These are phyloP conservation scores for Stenolophus ochropezus DNA, from an alignment of 2,888 invertebrate species.

Conservation along the genomic window DNA sequence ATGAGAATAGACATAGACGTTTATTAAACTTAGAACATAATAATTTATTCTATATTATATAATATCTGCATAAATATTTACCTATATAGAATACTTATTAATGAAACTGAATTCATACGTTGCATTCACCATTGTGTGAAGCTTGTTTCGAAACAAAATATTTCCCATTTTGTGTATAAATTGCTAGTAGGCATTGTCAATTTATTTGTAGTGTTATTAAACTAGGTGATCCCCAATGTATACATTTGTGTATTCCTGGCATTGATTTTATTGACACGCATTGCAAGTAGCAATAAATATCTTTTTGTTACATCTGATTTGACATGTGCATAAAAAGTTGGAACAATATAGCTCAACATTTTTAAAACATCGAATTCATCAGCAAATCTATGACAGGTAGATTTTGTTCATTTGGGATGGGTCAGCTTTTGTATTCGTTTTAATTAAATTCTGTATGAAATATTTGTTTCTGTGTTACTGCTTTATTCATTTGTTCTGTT, in stretches of 20 bases:
- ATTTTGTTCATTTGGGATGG: constrained; percentile 19
- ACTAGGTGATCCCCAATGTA: neutral
- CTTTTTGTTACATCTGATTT: constrained; percentile 17
- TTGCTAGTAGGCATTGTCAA: neutral
- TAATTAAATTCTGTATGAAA: neutral
- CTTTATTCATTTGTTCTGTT: neutral
- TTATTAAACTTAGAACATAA: too few species aligned
- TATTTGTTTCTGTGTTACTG: neutral
- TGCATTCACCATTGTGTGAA: neutral
- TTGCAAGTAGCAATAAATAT: constrained; percentile 13
- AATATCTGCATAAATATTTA: too few species aligned
- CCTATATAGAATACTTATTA: too few species aligned
- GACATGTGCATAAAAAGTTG: constrained; percentile 11
- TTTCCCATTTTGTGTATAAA: neutral
- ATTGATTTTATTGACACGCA: constrained; percentile 28
- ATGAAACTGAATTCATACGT: too few species aligned
- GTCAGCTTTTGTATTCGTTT: neutral
- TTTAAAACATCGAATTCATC: constrained; percentile 5
- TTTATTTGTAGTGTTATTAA: neutral
- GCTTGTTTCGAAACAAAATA: neutral
- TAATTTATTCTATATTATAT: too few species aligned
- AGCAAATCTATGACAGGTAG: constrained; percentile 19
- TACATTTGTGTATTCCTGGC: neutral
- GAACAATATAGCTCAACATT: constrained; percentile 18
- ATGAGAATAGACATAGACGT: too few species aligned